A percentile compares a stretch with the other conserved stretches of the same genome.
Conservation (phyloP, 2,888 invertebrate genomes). For the Automeris io region DNA sequence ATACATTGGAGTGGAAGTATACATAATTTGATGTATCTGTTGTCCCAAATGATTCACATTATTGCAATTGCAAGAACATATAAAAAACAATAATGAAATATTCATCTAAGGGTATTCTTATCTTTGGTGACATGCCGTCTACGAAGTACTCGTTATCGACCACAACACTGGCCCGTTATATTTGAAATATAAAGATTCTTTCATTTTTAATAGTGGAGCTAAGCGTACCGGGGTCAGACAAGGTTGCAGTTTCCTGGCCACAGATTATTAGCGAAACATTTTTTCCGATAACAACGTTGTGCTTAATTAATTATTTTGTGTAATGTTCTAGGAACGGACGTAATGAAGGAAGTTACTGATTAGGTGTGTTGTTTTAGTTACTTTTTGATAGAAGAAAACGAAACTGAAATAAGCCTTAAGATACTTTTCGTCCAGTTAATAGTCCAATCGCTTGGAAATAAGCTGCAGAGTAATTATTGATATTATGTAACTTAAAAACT, state of each 20-base stretch:
- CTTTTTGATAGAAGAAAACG: no score
- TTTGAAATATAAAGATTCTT: conserved; percentile 41
- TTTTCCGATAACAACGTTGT: conserved; percentile 54
- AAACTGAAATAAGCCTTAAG: no score
- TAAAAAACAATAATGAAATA: conserved; percentile 1
- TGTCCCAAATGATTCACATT: background rate
- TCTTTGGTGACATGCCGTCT: conserved; percentile 70
- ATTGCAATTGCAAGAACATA: background rate
- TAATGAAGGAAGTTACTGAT: conserved; percentile 34
- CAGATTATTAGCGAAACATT: conserved; percentile 36
- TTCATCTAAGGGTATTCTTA: conserved; percentile 23
- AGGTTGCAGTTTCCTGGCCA: conserved; percentile 60
- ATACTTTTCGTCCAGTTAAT: no score
- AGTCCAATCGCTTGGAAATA: no score
- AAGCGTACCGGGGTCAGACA: conserved; percentile 32
- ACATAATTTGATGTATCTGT: background rate
- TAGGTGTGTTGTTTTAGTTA: conserved; percentile 16
- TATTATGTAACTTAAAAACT: no score
- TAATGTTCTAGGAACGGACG: conserved; percentile 37
- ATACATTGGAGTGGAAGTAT: no score
- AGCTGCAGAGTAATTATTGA: no score
- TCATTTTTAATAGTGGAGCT: conserved; percentile 43
- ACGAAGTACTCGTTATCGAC: conserved; percentile 38
- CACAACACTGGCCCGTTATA: conserved; percentile 38
- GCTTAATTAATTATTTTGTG: conserved; percentile 33